Conservation (phyloP, 37 sponge, comb jelly and placozoan genomes). For the Aphrocallistes beatrix region DNA sequence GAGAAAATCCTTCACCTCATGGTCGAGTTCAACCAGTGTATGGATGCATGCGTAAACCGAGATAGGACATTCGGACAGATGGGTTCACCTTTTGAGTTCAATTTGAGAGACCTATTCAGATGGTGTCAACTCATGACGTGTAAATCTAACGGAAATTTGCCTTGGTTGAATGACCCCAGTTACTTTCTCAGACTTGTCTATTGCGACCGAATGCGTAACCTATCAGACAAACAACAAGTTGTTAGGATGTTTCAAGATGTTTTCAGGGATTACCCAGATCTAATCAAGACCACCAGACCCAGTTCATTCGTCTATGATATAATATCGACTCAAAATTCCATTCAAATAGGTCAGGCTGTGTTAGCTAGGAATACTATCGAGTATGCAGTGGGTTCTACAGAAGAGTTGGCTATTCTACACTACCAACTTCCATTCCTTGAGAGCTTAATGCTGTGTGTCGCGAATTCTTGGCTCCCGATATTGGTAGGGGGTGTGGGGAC, state of each 20-base stretch:
- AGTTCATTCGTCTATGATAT: not conserved
- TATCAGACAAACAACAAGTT: not conserved
- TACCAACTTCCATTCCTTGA: constrained; percentile 52
- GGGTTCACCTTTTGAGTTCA: constrained; percentile 69
- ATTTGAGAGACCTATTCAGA: constrained; percentile 77
- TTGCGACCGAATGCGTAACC: not conserved
- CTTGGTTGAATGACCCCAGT: not conserved
- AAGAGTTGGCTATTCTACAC: constrained; percentile 23
- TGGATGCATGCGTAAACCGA: not conserved
- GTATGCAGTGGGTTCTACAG: not conserved
- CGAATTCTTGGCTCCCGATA: constrained; percentile 88
- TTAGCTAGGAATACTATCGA: constrained; percentile 15
- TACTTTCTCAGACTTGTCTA: not conserved
- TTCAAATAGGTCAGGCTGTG: constrained; percentile 38
- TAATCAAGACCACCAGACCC: not conserved
- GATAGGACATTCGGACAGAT: not conserved
- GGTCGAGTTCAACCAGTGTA: constrained; percentile 64
- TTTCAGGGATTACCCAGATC: not conserved
- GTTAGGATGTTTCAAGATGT: not conserved
- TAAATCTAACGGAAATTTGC: not conserved
- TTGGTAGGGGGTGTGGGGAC: constrained; percentile 59
- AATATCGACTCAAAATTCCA: not conserved
- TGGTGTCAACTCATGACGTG: constrained; percentile 80
- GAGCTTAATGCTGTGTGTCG: constrained; percentile 48
- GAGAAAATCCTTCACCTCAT: constrained; percentile 33